phyloP scores from a whole-genome alignment of 2,113 vertebrate genomes.

The Oncorhynchus keta region DNA sequence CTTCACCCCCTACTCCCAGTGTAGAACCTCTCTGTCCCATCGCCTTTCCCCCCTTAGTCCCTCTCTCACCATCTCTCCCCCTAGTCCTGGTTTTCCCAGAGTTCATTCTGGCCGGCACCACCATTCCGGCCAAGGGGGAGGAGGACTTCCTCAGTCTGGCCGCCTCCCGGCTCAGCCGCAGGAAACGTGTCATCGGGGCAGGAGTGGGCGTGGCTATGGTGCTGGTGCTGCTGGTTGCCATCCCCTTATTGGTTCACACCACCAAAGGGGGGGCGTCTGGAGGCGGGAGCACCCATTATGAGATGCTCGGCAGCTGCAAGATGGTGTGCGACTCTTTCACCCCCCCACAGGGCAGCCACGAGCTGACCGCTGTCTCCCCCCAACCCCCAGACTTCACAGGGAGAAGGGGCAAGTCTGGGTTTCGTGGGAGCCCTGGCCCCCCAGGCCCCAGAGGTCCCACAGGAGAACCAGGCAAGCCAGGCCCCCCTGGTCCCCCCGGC shows the following conservation, averaged over 20 bases:
- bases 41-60: background rate
- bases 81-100: conserved; percentile 40
- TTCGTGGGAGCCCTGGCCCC: conserved; percentile 83
- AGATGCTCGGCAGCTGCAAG: conserved; percentile 89
- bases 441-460: conserved; percentile 86
- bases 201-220: conserved; percentile 96
- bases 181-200: conserved; percentile 90
- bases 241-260: conserved; percentile 92
- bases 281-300: conserved; percentile 81
- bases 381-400: conserved; percentile 80
- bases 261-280: conserved; percentile 83
- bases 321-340: conserved; percentile 90
- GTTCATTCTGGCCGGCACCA: conserved; percentile 77
- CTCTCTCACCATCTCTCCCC: conserved; percentile 21
- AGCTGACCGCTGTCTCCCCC: conserved; percentile 79
- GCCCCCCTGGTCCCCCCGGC: conserved; percentile 84
- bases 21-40: background rate
- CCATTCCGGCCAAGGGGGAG: conserved; percentile 90
- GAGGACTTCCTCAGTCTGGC: conserved; percentile 95
- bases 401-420: conserved; percentile 83
- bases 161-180: conserved; percentile 87
- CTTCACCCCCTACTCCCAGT: background rate
- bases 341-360: conserved; percentile 76
- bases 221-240: conserved; percentile 89
- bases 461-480: conserved; percentile 86